Base-by-base conservation (phyloP, 2,113 vertebrate species). In the Ciconia boyciana region DNA sequence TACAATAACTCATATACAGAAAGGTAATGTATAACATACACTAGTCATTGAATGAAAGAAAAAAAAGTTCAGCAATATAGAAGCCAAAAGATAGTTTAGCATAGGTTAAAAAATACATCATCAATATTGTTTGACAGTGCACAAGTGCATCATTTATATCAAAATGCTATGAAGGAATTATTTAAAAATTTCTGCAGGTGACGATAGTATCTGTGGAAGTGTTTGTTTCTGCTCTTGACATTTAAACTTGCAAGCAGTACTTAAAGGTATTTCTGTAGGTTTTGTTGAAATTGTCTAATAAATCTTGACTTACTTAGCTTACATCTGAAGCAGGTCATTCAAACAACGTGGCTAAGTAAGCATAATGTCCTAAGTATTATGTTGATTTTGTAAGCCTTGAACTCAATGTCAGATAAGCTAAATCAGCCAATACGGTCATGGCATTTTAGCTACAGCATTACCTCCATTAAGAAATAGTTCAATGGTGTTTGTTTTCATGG, bases 211-310 rank as follows among this genome's bases (percentile, higher is more conserved):
- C 81, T 81, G 26, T 79, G 64, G 32, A 92, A 82, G 6, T 76
- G 36, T 94, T 95, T 90, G 26, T 72, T 89, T 91, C 93, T 94
- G 46, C 46, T 90, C 71, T 90, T 93, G 91, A 90, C 69, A 93
- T 95, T 94, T 93, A 90, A 92, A 57, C 19, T 82, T 72, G n/a
- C 28, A 92, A 92, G 54, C 46, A 89, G 52, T 83, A 86, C 78
- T 93, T 89, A 49, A 71, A 93, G 52, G 70, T 91, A 86, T 83
- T 81, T 96, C 69, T 78, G 52, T 66, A 58, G n/a, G 31, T 55
- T 94, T 92, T 96, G 70, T 80, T 96, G 72, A 93, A 96, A 89
- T 71, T 82, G 43, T 87, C 78, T 74, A 94, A 96, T 95, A 96
- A 94, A 94, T 89, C 79, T 90, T 86, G 78, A 85, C 65, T 95